phyloP scores from a whole-genome alignment of 2,113 vertebrate genomes.

The Tetrax tetrax region DNA sequence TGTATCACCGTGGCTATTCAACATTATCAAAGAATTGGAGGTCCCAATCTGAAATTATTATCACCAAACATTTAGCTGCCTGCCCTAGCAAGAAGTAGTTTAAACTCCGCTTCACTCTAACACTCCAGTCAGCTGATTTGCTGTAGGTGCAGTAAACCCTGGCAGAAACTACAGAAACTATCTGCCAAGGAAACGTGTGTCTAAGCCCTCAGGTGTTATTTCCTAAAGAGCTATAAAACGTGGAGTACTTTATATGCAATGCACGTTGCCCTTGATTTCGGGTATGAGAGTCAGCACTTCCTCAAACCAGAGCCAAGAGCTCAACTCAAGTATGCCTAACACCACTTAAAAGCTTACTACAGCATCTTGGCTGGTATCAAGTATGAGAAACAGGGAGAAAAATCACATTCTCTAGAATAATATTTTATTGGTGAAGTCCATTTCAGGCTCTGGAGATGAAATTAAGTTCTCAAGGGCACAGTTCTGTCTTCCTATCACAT shows the following conservation, averaged over 20 bases:
- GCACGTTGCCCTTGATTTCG: slow-evolving; percentile 16
- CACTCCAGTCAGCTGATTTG: neutral
- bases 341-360: neutral
- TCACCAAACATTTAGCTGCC: neutral
- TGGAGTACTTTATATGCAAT: neutral
- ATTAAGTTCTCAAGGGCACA: neutral
- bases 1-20: neutral
- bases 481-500: neutral
- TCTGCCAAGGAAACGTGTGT: neutral
- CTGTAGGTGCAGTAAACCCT: neutral
- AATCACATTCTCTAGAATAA: neutral
- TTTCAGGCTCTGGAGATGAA: neutral
- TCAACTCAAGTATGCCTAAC: neutral
- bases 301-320: neutral
- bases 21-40: neutral
- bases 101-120: neutral
- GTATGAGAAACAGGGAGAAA: fast-evolving
- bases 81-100: neutral
- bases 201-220: neutral
- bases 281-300: neutral
- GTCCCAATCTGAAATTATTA: neutral
- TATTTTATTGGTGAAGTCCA: neutral
- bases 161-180: neutral
- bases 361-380: neutral
- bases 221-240: neutral